Base-by-base conservation (phyloP, 2,797 vertebrate genomes). In the Halcyon chelicuti region DNA sequence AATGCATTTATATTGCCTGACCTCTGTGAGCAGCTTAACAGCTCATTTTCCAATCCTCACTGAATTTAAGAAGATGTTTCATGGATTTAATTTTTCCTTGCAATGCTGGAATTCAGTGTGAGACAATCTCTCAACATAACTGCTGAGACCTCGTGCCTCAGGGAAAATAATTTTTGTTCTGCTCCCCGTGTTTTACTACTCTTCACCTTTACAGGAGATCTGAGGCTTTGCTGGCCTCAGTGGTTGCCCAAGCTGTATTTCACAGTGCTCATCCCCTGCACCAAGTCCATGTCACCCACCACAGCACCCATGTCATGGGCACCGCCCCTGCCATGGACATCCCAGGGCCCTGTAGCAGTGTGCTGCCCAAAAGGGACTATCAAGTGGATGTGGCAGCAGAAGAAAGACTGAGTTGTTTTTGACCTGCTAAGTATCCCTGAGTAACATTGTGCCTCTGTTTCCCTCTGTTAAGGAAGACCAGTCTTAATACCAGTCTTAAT, bases 291-390 rank as follows among this genome's bases (percentile, higher is more conserved):
- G 0, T 35, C 21, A 71, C 26, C 49, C 65, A 28, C 19, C 39
- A 25, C 25, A 74, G 49, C 26, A 62, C 21, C 51, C 39, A 14
- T 22, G 68, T 58, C 35, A 15, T 22, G 72, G 25, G 5, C 62
- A 10, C 40, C 90, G 44, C 21, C 19, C 44, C 9, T 0, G 0
- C 47, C 1, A 1, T 26, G n/a, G 17, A 3, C 31, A 20, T 29
- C 39, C 52, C 35, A 7, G 19, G 26, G 5, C 35, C 4, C 19
- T 11, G 23, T 4, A 15, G 19, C 26, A 25, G 8, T 25, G n/a
- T 58, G 37, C 70, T 90, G 14, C 58, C 46, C 37, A 42, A 26
- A 7, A 35, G 16, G 2, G 3, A 6, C 29, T 77, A 10, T 22
- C 29, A 35, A 2, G 37, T 26, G 7, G 29, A 57, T 49, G 5